phyloP scores from a whole-genome alignment of 2,113 vertebrate species.

The Trichechus manatus region DNA sequence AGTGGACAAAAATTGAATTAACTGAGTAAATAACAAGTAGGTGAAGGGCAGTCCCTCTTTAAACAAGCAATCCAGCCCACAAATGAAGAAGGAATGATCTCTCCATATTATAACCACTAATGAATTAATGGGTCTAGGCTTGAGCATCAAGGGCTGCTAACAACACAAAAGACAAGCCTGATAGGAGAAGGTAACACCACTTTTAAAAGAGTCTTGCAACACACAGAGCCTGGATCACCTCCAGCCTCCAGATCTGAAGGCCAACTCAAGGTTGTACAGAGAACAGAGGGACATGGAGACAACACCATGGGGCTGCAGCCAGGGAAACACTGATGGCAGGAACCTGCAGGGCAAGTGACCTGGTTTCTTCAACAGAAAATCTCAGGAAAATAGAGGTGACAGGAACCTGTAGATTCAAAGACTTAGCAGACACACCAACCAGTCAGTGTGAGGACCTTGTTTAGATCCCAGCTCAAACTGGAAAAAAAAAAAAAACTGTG shows the following conservation, averaged over 20 bases:
- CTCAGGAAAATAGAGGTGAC: not conserved
- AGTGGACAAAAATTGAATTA: not conserved
- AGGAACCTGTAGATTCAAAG: not conserved
- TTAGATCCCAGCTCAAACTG: not conserved
- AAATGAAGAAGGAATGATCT: fast-evolving
- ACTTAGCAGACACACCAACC: not conserved
- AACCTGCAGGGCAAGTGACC: not conserved
- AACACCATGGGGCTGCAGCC: fast-evolving
- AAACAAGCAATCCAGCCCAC: fast-evolving
- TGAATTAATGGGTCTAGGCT: fast-evolving
- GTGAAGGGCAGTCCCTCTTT: fast-evolving
- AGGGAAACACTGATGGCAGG: fast-evolving
- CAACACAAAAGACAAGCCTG: not conserved
- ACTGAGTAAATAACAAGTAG: fast-evolving
- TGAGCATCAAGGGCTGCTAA: not conserved
- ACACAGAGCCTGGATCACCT: not conserved
- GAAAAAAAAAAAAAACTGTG: too few relatives aligned
- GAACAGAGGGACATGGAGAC: not conserved
- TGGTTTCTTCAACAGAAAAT: not conserved
- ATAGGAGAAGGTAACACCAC: not conserved
- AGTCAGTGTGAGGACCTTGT: not conserved
- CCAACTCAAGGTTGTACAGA: not conserved
- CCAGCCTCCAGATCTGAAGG: too few relatives aligned
- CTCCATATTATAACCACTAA: fast-evolving
- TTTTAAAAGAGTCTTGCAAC: not conserved